Percentiles rank a stretch among this genome's conserved stretches.
Conservation (phyloP, 1,140 invertebrate species). For the Aphelenchoides avenae region DNA sequence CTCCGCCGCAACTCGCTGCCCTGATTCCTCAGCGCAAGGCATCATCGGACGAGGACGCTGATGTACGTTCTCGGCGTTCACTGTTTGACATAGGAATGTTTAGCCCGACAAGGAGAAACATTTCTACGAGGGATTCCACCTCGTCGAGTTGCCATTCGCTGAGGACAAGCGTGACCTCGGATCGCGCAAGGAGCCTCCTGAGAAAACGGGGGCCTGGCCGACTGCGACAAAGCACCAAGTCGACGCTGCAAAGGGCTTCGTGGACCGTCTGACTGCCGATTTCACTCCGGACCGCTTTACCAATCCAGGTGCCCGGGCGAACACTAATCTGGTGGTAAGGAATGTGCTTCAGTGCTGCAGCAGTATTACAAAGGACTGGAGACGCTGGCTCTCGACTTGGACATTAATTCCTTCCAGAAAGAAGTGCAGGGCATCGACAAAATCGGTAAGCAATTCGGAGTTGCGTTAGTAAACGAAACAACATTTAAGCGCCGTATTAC, state of each 20-base stretch:
- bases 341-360: constrained; percentile 18
- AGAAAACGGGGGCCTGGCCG: constrained; percentile 6
- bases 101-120: constrained; percentile 7
- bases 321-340: neutral
- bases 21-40: constrained; percentile 23
- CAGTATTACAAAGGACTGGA: constrained; percentile 28
- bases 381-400: constrained; percentile 29
- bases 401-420: constrained; percentile 18
- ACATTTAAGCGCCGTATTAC: constrained; percentile 20
- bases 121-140: constrained; percentile 36
- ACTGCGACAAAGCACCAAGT: constrained; percentile 8
- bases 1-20: constrained; percentile 25
- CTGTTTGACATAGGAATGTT: constrained; percentile 1
- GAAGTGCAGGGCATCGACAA: constrained; percentile 19
- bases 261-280: constrained; percentile 17
- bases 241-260: constrained; percentile 28
- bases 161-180: constrained; percentile 23
- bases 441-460: constrained; percentile 9
- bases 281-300: constrained; percentile 25
- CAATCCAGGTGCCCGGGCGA: constrained; percentile 3
- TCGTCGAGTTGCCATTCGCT: constrained; percentile 34
- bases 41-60: constrained; percentile 1
- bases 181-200: constrained; percentile 7
- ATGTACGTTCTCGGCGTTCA: neutral
- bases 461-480: neutral